A percentile compares a stretch with the other conserved stretches of the same genome.
Conservation (phyloP, 2,888 invertebrate genomes). For the Salpingus planirostris region DNA sequence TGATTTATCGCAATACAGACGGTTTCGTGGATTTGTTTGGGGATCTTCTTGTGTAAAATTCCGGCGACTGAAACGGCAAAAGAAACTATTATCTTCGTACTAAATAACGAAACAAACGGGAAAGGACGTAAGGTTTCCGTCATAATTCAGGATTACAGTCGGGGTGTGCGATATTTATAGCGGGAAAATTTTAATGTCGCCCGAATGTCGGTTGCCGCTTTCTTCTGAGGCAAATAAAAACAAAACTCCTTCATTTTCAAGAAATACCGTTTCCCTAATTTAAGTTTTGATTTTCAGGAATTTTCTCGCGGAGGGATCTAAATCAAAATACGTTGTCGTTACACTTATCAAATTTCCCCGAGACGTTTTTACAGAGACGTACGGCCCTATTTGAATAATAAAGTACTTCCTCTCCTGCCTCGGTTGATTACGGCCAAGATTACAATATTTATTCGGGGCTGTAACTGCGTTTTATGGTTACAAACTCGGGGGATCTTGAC, state of each 20-base stretch:
- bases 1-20: too few relatives aligned
- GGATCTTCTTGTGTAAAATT: too few relatives aligned
- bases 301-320: too few relatives aligned
- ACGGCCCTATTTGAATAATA: slow-evolving; percentile 32
- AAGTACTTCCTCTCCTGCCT: slow-evolving; percentile 23
- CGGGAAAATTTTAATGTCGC: slow-evolving; percentile 37
- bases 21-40: too few relatives aligned
- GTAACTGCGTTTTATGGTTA: too few relatives aligned
- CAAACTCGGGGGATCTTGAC: too few relatives aligned
- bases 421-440: slow-evolving; percentile 27
- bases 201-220: slow-evolving; percentile 28
- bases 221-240: slow-evolving; percentile 8
- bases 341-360: slow-evolving; percentile 13
- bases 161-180: slow-evolving; percentile 34
- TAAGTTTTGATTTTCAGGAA: too few relatives aligned
- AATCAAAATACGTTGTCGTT: slow-evolving; percentile 8
- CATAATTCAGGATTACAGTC: slow-evolving; percentile 39
- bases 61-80: slow-evolving; percentile 6
- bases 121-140: slow-evolving; percentile 18
- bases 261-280: slow-evolving; percentile 3
- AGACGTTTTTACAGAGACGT: slow-evolving; percentile 30
- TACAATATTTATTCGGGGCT: slow-evolving; percentile 12
- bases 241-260: slow-evolving; percentile 3
- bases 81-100: slow-evolving; percentile 11
- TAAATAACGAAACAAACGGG: slow-evolving; percentile 12